Evolutionary conservation across 2,888 invertebrate genomes (phyloP).

Genomic region (Glaucopsyche alexis): DNA sequence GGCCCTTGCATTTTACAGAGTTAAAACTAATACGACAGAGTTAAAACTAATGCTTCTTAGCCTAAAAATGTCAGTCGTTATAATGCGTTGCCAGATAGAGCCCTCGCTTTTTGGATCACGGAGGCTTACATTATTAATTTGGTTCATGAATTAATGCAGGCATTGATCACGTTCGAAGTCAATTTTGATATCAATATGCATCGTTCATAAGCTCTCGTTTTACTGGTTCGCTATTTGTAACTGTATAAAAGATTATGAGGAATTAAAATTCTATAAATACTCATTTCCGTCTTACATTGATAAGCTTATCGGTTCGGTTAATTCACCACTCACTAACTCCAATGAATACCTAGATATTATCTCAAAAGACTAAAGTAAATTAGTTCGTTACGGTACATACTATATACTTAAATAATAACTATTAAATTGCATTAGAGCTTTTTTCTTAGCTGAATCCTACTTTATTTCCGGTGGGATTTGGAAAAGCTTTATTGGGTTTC

Average conservation of each 20-base stretch:
- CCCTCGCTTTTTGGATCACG: too few species aligned
- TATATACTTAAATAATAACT: neutral
- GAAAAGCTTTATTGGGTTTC: too few species aligned
- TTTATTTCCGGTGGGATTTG: too few species aligned
- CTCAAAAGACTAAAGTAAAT: slow-evolving; percentile 1
- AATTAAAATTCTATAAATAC: neutral
- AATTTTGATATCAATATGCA: neutral
- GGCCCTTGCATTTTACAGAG: too few species aligned
- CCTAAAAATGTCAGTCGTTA: too few species aligned
- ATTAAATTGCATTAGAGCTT: too few species aligned
- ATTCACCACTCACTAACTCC: neutral
- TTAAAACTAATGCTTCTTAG: too few species aligned
- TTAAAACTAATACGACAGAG: too few species aligned
- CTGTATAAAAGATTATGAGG: slow-evolving; percentile 5
- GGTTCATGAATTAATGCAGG: neutral
- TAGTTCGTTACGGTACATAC: neutral
- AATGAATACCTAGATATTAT: neutral
- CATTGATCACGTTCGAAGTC: neutral
- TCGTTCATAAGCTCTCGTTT: neutral
- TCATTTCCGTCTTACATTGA: slow-evolving; percentile 18
- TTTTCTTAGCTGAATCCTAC: too few species aligned
- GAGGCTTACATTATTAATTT: too few species aligned
- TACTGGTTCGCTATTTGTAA: neutral
- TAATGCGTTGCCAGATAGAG: too few species aligned
- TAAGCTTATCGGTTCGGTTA: neutral